Percentiles rank a stretch among this genome's conserved stretches.
Evolutionary conservation across 2,113 vertebrate species (phyloP).

Genomic region (Emydocephalus ijimae): DNA sequence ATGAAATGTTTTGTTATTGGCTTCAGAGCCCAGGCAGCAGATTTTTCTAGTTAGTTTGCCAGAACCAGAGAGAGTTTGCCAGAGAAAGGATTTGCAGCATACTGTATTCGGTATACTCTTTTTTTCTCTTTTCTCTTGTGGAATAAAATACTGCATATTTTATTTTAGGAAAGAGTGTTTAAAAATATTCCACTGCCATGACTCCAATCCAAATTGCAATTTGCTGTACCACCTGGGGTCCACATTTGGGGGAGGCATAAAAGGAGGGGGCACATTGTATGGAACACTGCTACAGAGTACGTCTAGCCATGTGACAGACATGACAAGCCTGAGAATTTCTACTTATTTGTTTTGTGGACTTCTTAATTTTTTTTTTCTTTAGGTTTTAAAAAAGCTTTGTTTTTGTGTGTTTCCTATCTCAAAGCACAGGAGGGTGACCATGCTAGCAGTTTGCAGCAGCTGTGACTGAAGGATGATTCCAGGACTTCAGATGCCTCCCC

Average conservation of each 20-base stretch:
- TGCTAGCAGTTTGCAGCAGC: not conserved
- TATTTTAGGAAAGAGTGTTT: not conserved
- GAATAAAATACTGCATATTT: not conserved
- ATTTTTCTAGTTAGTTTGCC: not conserved
- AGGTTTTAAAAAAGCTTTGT: not conserved
- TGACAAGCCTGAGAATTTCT: not conserved
- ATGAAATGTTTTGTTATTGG: not conserved
- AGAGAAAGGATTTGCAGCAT: not conserved
- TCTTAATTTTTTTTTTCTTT: not conserved
- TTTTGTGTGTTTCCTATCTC: not conserved
- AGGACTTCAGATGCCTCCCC: not conserved
- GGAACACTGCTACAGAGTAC: not conserved
- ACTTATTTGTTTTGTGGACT: not conserved
- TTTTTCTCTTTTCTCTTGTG: not conserved
- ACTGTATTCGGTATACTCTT: not conserved
- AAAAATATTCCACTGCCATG: not conserved
- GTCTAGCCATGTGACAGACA: not conserved
- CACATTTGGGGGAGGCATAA: not conserved
- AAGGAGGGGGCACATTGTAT: not conserved
- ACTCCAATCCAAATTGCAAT: not conserved
- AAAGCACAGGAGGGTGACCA: not conserved
- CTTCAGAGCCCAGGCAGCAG: not conserved
- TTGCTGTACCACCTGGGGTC: not conserved
- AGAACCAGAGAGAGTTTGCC: not conserved
- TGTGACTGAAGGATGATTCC: not conserved